Percentiles rank a stretch among this genome's conserved stretches.
phyloP scores from a whole-genome alignment of 64 coral and sea anemone genomes.

The Dendronephthya gigantea region DNA sequence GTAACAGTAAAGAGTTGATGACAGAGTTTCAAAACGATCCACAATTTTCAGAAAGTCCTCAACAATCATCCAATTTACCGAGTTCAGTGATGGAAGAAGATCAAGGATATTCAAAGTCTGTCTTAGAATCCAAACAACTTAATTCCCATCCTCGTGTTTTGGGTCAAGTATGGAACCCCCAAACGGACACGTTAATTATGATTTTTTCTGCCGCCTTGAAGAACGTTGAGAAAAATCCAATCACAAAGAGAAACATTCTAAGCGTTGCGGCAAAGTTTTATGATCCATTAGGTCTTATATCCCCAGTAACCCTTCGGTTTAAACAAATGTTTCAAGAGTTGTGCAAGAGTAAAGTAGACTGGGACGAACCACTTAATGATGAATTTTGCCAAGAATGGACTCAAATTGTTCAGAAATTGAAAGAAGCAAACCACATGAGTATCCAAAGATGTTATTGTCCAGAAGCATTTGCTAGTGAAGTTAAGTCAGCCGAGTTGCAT shows the following conservation, averaged over 20 bases:
- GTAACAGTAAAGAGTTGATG: slow-evolving; percentile 14
- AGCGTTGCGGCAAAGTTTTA: slow-evolving; percentile 10
- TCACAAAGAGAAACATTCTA: neutral
- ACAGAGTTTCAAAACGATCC: neutral
- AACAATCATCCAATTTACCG: too few relatives aligned
- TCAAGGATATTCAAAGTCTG: too few relatives aligned
- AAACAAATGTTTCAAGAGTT: slow-evolving; percentile 24
- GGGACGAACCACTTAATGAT: slow-evolving; percentile 24
- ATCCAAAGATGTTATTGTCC: slow-evolving; percentile 18
- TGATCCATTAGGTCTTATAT: slow-evolving; percentile 25
- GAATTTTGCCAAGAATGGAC: slow-evolving; percentile 2
- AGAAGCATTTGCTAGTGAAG: neutral
- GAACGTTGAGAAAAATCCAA: neutral
- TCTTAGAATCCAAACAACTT: too few relatives aligned
- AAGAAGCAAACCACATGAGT: slow-evolving; percentile 3
- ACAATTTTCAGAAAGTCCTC: too few relatives aligned
- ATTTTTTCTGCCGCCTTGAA: too few relatives aligned
- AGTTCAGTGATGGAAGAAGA: too few relatives aligned
- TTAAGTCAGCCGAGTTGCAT: slow-evolving; percentile 14
- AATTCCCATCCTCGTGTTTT: too few relatives aligned
- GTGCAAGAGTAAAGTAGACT: slow-evolving; percentile 23
- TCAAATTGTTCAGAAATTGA: neutral
- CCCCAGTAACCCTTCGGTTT: slow-evolving; percentile 9
- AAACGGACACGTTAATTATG: too few relatives aligned
- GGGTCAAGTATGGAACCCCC: too few relatives aligned